Evolutionary conservation across 2,888 invertebrate species (phyloP), one percentile per base, ranked within the genome.

Genomic region (Heliconius aoede): DNA sequence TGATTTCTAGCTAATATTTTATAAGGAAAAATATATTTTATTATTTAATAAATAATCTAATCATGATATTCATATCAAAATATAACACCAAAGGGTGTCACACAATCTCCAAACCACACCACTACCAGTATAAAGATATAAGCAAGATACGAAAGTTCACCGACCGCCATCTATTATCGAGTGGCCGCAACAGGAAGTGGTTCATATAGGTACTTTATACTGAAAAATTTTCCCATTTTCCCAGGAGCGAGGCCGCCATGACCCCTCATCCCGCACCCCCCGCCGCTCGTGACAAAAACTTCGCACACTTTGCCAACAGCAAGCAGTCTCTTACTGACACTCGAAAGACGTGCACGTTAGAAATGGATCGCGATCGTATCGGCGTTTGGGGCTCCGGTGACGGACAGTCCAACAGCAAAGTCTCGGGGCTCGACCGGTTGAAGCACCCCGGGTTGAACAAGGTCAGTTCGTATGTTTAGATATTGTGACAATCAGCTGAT

Each of bases 381-480:
- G 96, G 95, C 89, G 93, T 96, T 80, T 95, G 95, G 94, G 95
- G 95, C 83, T 93, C 94, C 85, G 95, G 95, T 73, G 96, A 96
- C 85, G 95, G 95, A 75, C 88, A 93, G 81, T 90, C 94, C 80
- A 89, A 94, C 82, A 95, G 95, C 86, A 94, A 94, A 77, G 87
- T 95, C 75, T 94, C 96, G 75, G 97, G 97, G 76, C 93, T 97
- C 81, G 97, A 97, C 89, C 95, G 95, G 80, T 92, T 97, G 67
- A 95, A 95, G 79, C 95, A 96, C 86, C 96, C 97, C 3, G 95
- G 95, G 76, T 93, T 96, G 15, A 97, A 97, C 88, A 97, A 97
- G 96, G 97, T 97, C 55, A 69, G 74, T 62, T 69, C 9, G 28
- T 21, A 26, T 26, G 21, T 21, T 72, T 1, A 26, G 15, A 24